Evolutionary conservation across 1,140 invertebrate species (phyloP), one percentile per base, ranked within the genome.

Genomic region (Acyrthosiphon pisum): DNA sequence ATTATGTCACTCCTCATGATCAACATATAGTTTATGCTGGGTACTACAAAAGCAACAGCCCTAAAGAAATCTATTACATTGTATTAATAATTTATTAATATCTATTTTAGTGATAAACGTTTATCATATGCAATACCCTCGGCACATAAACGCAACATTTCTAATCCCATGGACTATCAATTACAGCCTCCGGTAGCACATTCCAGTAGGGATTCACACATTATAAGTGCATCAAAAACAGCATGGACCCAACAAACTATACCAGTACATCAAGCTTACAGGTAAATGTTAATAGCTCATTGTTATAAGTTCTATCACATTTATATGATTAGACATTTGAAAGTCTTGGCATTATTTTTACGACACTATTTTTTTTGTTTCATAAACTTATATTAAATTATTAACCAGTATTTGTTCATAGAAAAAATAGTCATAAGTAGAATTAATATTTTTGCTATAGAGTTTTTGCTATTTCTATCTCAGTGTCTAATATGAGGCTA

Each of bases 151-250:
- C 91, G 94, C 35, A 93, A 86, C 14, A 87, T 93, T 50, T 60
- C 89, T 26, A 94, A 91, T 53, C 89, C 92, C 81, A 93, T 94
- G 83, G 94, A 94, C 11, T 94, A 94, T 93, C 93, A 94, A 56
- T 95, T 96, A 53, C 96, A 97, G 94, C 96, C 96, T 88, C 96
- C 96, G 60, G 96, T 96, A 86, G 96, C 96, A 46, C 96, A 97
- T 94, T 96, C 96, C 22, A 96, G 95, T 50, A 94, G 96, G 60
- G 95, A 95, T 93, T 95, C 95, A 90, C 96, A 96, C 94, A 94
- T 95, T 44, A 94, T 96, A 50, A 93, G 93, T 94, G 46, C 95
- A 94, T 20, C 94, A 93, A 50, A 95, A 95, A 91, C 94, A 93
- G 94, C 95, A 81, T 96, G 96, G 94, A 96, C 96, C 94, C 95